Percentiles rank a stretch among this genome's conserved stretches.
phyloP scores from a whole-genome alignment of 2,113 vertebrate genomes.

The Corythoichthys haematopterus region DNA sequence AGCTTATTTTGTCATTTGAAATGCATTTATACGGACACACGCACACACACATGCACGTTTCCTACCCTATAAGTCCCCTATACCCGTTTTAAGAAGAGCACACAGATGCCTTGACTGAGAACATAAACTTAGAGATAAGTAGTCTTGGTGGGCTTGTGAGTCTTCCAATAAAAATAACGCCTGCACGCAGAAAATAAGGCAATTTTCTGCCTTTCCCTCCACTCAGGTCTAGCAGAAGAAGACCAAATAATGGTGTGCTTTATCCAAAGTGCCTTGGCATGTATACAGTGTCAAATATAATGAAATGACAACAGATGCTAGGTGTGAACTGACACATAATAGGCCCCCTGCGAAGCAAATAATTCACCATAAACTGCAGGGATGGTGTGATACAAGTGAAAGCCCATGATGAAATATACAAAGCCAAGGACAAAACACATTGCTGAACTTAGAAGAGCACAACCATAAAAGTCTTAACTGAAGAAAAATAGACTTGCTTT shows the following conservation, averaged over 20 bases:
- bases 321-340: constrained; percentile 61
- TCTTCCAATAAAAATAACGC: constrained; percentile 58
- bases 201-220: constrained; percentile 53
- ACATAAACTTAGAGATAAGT: constrained; percentile 41
- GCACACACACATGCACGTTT: background rate
- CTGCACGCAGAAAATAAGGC: constrained; percentile 57
- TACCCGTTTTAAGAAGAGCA: background rate
- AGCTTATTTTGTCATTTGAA: background rate
- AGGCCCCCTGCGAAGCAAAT: constrained; percentile 65
- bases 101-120: background rate
- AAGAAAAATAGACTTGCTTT: background rate
- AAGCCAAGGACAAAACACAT: constrained; percentile 47
- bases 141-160: constrained; percentile 43
- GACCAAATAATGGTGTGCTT: constrained; percentile 61
- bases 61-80: background rate
- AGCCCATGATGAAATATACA: constrained; percentile 48
- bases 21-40: background rate
- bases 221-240: constrained; percentile 54
- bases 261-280: constrained; percentile 54
- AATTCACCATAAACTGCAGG: constrained; percentile 62
- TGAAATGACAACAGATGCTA: constrained; percentile 68
- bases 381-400: constrained; percentile 37
- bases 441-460: constrained; percentile 48
- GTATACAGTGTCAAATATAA: constrained; percentile 61
- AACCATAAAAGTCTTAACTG: constrained; percentile 59